Evolutionary conservation across 2,797 vertebrate genomes (phyloP).

Genomic region (Pangasius mekongensis): DNA sequence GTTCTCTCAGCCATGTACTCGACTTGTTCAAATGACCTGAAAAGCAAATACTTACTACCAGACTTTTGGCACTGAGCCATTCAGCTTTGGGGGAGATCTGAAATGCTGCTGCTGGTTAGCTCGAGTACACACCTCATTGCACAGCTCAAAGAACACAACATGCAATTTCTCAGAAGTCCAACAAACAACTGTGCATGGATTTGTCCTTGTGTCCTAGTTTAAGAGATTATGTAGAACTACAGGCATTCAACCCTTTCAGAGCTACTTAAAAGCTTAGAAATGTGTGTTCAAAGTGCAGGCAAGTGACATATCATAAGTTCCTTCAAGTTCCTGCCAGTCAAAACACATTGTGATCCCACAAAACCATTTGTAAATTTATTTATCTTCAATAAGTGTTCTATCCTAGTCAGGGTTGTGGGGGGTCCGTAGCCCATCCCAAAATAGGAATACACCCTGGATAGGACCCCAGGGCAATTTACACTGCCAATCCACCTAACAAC

Average conservation of each 20-base stretch:
- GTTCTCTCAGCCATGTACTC: background rate
- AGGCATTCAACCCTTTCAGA: background rate
- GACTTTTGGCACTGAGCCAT: background rate
- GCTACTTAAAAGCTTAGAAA: background rate
- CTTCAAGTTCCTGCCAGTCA: background rate
- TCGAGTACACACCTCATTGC: background rate
- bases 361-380: background rate
- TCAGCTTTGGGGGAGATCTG: background rate
- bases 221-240: background rate
- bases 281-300: background rate
- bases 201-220: background rate
- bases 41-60: background rate
- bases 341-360: background rate
- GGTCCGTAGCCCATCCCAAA: background rate
- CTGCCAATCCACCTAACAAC: background rate
- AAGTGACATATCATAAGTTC: background rate
- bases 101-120: background rate
- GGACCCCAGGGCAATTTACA: background rate
- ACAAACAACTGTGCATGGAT: slow-evolving; percentile 7
- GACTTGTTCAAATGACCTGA: background rate
- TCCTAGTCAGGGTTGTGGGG: background rate
- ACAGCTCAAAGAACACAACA: background rate
- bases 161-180: slow-evolving; percentile 10
- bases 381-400: background rate
- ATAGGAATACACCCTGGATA: background rate